Evolutionary conservation across 2,888 invertebrate species (phyloP), one percentile per base, ranked within the genome.

Genomic region (Stramonita haemastoma): DNA sequence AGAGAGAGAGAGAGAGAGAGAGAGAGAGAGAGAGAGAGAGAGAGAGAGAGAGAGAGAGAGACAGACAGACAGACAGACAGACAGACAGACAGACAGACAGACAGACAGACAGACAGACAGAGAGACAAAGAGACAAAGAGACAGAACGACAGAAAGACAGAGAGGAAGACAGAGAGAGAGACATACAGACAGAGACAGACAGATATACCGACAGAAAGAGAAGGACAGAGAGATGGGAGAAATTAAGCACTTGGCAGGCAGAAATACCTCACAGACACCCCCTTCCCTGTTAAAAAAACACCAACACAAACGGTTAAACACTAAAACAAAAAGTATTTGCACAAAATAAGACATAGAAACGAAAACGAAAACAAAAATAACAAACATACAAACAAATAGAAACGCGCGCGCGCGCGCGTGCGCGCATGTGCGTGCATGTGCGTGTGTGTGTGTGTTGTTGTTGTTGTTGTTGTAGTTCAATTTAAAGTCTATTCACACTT

Each of bases 111-210:
- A 89, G 84, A 73, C 15, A 86, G 57, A 86, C 15, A 70, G 29
- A 36, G 56, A 66, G 22, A 46, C 2, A 29, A 11, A 32, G 22
- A 70, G 73, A 60, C 57, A 89, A 70, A 77, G 77, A 77, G n/a
- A 77, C 4, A 77, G 77, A n/a, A 1, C 0, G 34, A 34, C 22
- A 8, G 79, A 86, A 70, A 73, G 89, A 89, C 15, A 89, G 89
- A 86, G 89, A 89, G 73, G 86, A 86, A 89, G 73, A 86, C 86
- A 89, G 73, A 89, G 89, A 86, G 86, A 81, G 46, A 77, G 86
- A 89, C 34, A 89, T 85, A 89, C 26, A 89, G 84, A 84, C 84
- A 85, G 34, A 34, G 34, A 34, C 34, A 22, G 32, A 34, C 8
- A 79, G 84, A 83, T 2, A 81, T 57, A 88, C 56, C 46, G 79